A percentile compares a stretch with the other conserved stretches of the same genome.
phyloP scores from a whole-genome alignment of 1,140 invertebrate genomes.

The Brachionus paranguensis region DNA sequence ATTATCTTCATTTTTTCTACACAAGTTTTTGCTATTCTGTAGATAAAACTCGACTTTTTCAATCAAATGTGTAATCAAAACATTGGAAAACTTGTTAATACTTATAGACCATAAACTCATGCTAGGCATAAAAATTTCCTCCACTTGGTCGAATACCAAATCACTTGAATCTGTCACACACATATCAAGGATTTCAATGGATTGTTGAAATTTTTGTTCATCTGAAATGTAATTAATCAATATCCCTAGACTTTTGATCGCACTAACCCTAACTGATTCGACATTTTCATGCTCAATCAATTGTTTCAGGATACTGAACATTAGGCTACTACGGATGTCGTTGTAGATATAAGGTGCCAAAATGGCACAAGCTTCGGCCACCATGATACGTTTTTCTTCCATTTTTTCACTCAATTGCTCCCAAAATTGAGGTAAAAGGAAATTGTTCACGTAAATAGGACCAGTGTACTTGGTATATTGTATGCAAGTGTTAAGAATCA shows the following conservation, averaged over 20 bases:
- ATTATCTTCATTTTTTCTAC: neutral
- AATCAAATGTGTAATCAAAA: conserved; percentile 12
- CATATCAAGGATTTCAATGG: conserved; percentile 29
- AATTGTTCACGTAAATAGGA: conserved; percentile 61
- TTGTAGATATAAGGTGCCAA: conserved; percentile 65
- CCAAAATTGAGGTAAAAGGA: conserved; percentile 71
- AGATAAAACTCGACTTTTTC: neutral
- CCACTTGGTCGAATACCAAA: neutral
- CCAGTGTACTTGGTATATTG: conserved; percentile 61
- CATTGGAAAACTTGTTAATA: conserved; percentile 15
- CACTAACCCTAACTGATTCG: conserved; percentile 62
- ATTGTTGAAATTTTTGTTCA: conserved; percentile 63
- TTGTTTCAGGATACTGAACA: conserved; percentile 70
- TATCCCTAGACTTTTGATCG: conserved; percentile 63
- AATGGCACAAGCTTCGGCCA: conserved; percentile 68
- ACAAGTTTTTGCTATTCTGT: neutral
- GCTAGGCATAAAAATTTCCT: conserved; percentile 6
- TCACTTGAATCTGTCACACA: conserved; percentile 23
- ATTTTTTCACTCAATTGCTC: conserved; percentile 64
- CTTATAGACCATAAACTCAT: conserved; percentile 6
- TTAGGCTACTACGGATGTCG: conserved; percentile 65
- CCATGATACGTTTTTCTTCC: conserved; percentile 64
- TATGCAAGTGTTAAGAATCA: conserved; percentile 65
- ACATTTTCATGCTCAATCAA: conserved; percentile 68
- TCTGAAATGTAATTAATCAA: conserved; percentile 64